Conservation (phyloP, 2,888 invertebrate genomes). For the Eristalis tenax region DNA sequence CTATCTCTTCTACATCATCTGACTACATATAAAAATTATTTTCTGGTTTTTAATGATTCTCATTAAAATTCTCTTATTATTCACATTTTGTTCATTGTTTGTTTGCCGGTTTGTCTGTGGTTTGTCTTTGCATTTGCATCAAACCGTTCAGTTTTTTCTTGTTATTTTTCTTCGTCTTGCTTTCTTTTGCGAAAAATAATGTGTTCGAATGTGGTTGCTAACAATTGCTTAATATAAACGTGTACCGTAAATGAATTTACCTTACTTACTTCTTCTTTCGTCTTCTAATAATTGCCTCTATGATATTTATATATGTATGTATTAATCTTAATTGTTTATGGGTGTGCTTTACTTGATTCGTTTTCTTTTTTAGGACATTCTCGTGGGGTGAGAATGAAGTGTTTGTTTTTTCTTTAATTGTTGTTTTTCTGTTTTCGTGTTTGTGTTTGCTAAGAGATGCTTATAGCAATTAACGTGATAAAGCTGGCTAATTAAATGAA, state of each 20-base stretch:
- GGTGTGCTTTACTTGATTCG: conserved; percentile 44
- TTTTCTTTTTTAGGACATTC: conserved; percentile 14
- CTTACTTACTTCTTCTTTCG: conserved; percentile 6
- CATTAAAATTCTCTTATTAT: conserved; percentile 5
- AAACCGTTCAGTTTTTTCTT: background rate
- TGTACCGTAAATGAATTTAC: conserved; percentile 20
- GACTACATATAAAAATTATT: conserved; percentile 43
- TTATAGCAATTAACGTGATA: background rate
- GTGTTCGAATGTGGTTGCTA: conserved; percentile 39
- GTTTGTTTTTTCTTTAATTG: too few species aligned
- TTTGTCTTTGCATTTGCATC: background rate
- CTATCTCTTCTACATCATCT: background rate
- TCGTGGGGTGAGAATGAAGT: background rate
- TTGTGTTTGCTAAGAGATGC: background rate
- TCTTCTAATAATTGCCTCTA: conserved; percentile 60
- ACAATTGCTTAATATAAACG: conserved; percentile 16
- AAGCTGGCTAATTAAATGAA: background rate
- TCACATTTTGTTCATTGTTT: conserved; percentile 38
- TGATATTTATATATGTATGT: conserved; percentile 55
- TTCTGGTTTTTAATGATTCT: background rate
- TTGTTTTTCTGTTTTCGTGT: background rate
- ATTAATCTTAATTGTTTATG: conserved; percentile 17
- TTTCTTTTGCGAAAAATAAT: conserved; percentile 22
- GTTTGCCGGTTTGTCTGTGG: background rate
- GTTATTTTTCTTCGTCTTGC: background rate